Evolutionary conservation across 2,113 vertebrate species (phyloP).

Genomic region (Neogobius melanostomus): DNA sequence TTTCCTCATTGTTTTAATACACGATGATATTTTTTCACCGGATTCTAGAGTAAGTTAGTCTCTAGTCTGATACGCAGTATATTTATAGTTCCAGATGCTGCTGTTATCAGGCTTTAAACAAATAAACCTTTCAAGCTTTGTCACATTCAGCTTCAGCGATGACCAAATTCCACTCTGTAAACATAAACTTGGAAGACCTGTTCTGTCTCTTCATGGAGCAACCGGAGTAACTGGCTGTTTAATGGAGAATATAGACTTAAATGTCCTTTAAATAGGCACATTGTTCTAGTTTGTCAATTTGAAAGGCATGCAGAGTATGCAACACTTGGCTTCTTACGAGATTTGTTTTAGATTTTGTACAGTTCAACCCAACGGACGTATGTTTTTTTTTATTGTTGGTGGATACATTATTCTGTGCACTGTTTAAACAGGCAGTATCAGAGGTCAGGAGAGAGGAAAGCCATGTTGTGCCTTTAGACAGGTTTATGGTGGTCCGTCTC

Average conservation of each 20-base stretch:
- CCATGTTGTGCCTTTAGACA: slow-evolving; percentile 17
- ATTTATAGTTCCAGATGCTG: neutral
- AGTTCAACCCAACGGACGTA: neutral
- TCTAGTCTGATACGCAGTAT: too few relatives aligned
- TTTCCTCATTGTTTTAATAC: too few relatives aligned
- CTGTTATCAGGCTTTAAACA: too few relatives aligned
- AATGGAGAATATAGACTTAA: neutral
- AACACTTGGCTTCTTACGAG: neutral
- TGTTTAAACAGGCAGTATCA: slow-evolving; percentile 3
- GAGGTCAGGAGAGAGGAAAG: slow-evolving; percentile 35
- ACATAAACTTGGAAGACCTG: neutral
- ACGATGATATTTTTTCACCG: too few relatives aligned
- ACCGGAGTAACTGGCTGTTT: neutral
- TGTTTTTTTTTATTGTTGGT: neutral
- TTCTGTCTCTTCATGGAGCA: neutral
- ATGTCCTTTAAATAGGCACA: neutral
- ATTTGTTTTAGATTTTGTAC: too few relatives aligned
- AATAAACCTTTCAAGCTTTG: too few relatives aligned
- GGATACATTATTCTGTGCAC: neutral
- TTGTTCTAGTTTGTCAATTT: neutral
- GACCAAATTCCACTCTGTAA: neutral
- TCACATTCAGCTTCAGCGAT: neutral
- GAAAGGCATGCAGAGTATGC: slow-evolving; percentile 13
- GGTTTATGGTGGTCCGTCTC: slow-evolving; percentile 42
- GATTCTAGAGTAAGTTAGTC: too few relatives aligned